Evolutionary conservation across 2,113 vertebrate species (phyloP).

Genomic region (Echinops telfairi): DNA sequence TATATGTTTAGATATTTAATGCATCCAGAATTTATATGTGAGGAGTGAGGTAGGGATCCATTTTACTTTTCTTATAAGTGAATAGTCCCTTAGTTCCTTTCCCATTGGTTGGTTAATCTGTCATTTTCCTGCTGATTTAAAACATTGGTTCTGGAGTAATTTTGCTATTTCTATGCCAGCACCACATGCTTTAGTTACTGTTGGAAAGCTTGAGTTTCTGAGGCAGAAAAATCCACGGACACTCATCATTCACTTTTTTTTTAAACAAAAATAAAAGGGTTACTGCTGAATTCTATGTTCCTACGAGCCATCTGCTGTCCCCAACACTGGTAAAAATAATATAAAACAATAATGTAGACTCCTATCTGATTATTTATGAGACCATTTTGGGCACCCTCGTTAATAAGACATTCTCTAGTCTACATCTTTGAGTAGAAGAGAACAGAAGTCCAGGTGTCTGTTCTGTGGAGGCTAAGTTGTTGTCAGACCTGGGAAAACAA

Average conservation of each 20-base stretch:
- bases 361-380: constrained; percentile 74
- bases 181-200: background rate
- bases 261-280: constrained; percentile 12
- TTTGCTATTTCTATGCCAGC: background rate
- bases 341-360: constrained; percentile 68
- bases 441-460: constrained; percentile 16
- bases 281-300: constrained; percentile 73
- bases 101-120: background rate
- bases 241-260: constrained; percentile 3
- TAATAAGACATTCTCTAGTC: constrained; percentile 45
- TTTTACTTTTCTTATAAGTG: background rate
- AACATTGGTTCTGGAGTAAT: background rate
- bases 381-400: constrained; percentile 55
- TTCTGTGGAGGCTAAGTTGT: constrained; percentile 21
- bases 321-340: constrained; percentile 25
- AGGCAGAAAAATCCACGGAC: constrained; percentile 9
- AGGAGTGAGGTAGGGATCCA: background rate
- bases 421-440: constrained; percentile 23
- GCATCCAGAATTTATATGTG: background rate
- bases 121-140: background rate
- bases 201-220: constrained; percentile 3
- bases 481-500: constrained; percentile 58
- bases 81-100: background rate
- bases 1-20: constrained; percentile 12
- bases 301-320: constrained; percentile 77